Evolutionary conservation across 2,888 invertebrate species (phyloP).

Genomic region (Latrodectus hesperus): DNA sequence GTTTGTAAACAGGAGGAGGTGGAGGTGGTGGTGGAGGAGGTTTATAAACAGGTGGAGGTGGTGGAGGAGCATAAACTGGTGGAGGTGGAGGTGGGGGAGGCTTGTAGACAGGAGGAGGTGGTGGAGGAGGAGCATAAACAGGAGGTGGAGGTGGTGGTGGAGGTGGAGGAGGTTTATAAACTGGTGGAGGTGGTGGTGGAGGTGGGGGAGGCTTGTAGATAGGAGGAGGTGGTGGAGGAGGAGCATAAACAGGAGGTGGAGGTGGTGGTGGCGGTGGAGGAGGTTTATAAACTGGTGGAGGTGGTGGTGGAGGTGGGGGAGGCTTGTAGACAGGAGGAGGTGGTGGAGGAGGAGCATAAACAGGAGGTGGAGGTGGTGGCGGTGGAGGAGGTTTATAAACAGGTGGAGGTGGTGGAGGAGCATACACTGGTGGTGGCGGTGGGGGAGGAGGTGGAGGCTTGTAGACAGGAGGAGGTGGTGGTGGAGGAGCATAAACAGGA

Average conservation of each 20-base stretch:
- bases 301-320: background rate
- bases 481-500: background rate
- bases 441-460: background rate
- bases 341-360: background rate
- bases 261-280: background rate
- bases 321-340: background rate
- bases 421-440: no score
- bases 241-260: background rate
- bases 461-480: background rate
- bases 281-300: background rate
- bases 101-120: background rate
- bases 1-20: background rate
- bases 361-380: background rate
- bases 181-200: background rate
- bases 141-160: background rate
- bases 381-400: background rate
- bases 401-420: background rate
- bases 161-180: background rate
- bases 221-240: background rate
- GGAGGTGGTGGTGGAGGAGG: background rate
- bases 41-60: background rate
- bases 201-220: background rate
- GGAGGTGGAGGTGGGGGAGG: background rate
- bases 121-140: background rate
- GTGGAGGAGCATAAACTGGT: no score